Evolutionary conservation across 2,113 vertebrate species (phyloP), one percentile per base, ranked within the genome.

Genomic region (Thomomys bottae): DNA sequence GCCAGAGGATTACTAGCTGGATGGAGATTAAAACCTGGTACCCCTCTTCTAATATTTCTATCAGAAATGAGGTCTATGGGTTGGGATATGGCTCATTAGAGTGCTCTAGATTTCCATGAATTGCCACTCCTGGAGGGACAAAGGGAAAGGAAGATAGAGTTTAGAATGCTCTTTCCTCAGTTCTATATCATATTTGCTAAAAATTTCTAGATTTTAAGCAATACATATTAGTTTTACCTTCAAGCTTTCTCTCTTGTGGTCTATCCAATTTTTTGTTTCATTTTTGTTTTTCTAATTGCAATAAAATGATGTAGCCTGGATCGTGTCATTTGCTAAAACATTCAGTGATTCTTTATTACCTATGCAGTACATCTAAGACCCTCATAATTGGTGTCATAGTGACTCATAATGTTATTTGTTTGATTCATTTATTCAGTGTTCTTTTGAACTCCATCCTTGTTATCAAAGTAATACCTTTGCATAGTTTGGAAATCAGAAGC

Each of bases 341-440:
- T 78, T 32, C 4, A 14, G 34, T 54, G 34, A 6, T 5, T n/a
- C 23, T 24, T 78, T 28, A 5, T 84, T 34, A 28, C 70, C 36
- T 82, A 6, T 30, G 32, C 34, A 59, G 30, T 21, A 15, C 78
- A 82, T 70, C 78, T 2, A 40, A 75, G 75, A 28, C 54, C 20
- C 54, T 34, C 28, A 1, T 32, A 8, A 24, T 75, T 92, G 88
- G 40, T 28, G 57, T 66, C 45, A 15, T 64, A 32, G 40, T 38
- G 20, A 8, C 61, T 9, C 32, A 17, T 24, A 17, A 26, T 32
- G 73, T 59, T 42, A 36, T 17, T 77, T 9, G 84, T 23, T 61
- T 59, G 59, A 36, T 66, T 94, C 18, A 54, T 54, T 85, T 88
- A 42, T 91, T 94, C 68, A 73, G 66, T 77, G 20, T 87, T 64